Evolutionary conservation across 2,797 vertebrate genomes (phyloP), one percentile per base, ranked within the genome.

Genomic region (Kryptolebias ocellatus): DNA sequence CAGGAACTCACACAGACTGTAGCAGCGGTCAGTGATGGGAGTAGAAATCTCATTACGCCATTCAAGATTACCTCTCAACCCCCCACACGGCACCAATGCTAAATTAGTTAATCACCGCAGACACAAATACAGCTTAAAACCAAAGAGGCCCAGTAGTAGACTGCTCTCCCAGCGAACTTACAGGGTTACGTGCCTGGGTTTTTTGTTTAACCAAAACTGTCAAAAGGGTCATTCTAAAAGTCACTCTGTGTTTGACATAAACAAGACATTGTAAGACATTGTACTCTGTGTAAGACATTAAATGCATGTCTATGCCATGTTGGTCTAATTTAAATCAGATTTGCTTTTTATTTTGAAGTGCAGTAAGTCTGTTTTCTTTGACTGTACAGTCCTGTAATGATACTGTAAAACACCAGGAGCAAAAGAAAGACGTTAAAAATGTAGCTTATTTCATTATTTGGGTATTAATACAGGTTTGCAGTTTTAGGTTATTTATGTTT

Each of bases 61-160:
- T 87, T 90, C 74, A 87, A 90, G 91, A 92, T 94, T 90, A 94
- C 80, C 83, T 79, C 80, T 86, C 82, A 83, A 72, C 83, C 87
- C 83, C 89, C 89, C 74, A 78, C 76, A 67, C 37, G 56, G 69
- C 64, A 69, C 45, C 60, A 79, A 92, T 4, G 37, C 4, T 71
- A 83, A 93, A 93, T 94, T 93, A 93, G 87, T 83, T 92, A 91
- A 93, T 94, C 92, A 75, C 39, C 17, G 10, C n/a, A 2, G 92
- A 93, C 93, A 83, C 74, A 81, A 84, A 80, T 82, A 78, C 89
- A 88, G 82, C 87, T 92, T 92, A 90, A 88, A 87, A 79, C 66
- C 45, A 70, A 61, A 31, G 47, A 54, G 50, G 56, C 79, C 60
- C 15, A 45, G 52, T 54, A 72, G 57, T 56, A 16, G 24, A 64